These are phyloP conservation scores for Drosophila tani DNA, from an alignment of 1,140 invertebrate genomes.

Conservation along the genomic window DNA sequence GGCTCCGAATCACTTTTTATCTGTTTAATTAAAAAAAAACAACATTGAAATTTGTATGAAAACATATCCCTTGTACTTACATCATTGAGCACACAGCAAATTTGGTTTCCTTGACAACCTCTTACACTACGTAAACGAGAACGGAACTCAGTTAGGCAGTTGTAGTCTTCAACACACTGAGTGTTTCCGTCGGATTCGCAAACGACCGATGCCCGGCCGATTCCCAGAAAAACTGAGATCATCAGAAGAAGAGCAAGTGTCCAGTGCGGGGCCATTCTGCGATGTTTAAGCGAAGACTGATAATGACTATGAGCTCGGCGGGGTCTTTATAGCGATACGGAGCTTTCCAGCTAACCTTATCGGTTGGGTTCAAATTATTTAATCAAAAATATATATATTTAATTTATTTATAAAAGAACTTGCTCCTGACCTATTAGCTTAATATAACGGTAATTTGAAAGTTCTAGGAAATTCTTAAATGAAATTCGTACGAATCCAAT, in stretches of 20 bases:
- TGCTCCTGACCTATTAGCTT: no score
- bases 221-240: slow-evolving; percentile 3
- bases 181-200: neutral
- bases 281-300: neutral
- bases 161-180: neutral
- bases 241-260: slow-evolving; percentile 1
- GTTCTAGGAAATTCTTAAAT: no score
- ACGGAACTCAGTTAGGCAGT: fast-evolving
- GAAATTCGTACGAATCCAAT: no score
- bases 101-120: neutral
- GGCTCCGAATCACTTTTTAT: neutral
- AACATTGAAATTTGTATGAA: neutral
- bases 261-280: slow-evolving; percentile 1
- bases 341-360: no score
- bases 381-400: no score
- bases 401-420: no score
- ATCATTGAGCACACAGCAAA: neutral
- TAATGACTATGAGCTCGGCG: neutral
- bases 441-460: no score
- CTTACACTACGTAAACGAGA: neutral
- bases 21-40: neutral
- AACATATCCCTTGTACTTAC: neutral
- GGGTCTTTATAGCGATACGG: neutral
- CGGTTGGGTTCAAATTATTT: no score
- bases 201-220: neutral